phyloP scores from a whole-genome alignment of 2,113 vertebrate genomes.

The Pantherophis guttatus region DNA sequence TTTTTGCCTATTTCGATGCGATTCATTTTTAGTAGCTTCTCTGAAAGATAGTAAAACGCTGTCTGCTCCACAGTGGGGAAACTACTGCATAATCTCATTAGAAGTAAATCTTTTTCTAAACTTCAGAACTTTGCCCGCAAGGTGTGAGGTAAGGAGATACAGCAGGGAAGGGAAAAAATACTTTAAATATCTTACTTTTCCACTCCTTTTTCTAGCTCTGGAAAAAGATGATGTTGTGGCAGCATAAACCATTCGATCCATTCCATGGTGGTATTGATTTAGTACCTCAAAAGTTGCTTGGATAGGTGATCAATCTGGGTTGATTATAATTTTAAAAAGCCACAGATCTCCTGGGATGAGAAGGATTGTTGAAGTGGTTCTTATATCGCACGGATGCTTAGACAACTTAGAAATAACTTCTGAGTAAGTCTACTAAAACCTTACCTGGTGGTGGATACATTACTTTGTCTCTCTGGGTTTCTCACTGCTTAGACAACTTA shows the following conservation, averaged over 20 bases:
- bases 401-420: background rate
- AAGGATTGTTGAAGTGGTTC: background rate
- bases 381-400: background rate
- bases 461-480: background rate
- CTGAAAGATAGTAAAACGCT: background rate
- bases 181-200: background rate
- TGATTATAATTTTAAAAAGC: background rate
- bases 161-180: background rate
- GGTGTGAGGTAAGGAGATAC: background rate
- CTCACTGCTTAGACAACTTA: too few relatives aligned
- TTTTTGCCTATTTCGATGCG: background rate
- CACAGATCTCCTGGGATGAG: background rate
- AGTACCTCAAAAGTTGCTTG: background rate
- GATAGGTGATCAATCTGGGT: background rate
- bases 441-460: background rate
- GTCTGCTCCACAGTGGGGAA: background rate
- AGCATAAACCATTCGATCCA: background rate
- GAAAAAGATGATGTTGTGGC: background rate
- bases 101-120: background rate
- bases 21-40: background rate
- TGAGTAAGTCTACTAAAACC: background rate
- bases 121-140: background rate
- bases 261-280: background rate
- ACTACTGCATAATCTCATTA: background rate
- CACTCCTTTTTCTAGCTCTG: background rate